A percentile compares a stretch with the other conserved stretches of the same genome.
These are phyloP conservation scores for Periophthalmodon schlosseri DNA, from an alignment of 2,113 vertebrate species.

Conservation along the genomic window DNA sequence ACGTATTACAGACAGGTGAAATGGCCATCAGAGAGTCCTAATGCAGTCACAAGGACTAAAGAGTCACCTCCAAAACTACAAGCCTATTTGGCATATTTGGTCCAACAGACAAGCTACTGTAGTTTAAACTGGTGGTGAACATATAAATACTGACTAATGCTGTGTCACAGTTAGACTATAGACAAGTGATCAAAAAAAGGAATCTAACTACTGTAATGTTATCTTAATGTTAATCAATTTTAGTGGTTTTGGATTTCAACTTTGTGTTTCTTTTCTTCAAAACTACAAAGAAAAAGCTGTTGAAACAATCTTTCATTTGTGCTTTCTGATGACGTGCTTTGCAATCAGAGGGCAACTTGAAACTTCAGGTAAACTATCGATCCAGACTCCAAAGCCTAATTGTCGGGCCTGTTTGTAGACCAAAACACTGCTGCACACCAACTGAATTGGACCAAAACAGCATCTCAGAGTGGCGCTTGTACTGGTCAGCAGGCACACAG, in stretches of 20 bases:
- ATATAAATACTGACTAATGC: not conserved
- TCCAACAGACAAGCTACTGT: too few relatives aligned
- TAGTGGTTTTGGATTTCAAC: too few relatives aligned
- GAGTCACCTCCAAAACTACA: too few relatives aligned
- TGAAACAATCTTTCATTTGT: not conserved
- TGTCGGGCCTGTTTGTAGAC: conserved; percentile 21
- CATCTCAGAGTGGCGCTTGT: conserved; percentile 25
- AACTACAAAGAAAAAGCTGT: not conserved
- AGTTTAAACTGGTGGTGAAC: too few relatives aligned
- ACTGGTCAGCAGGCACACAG: conserved; percentile 36
- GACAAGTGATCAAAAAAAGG: not conserved
- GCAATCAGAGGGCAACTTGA: not conserved
- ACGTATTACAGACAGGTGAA: not conserved
- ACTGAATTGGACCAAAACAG: conserved; percentile 32
- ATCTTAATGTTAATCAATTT: too few relatives aligned
- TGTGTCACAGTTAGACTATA: not conserved
- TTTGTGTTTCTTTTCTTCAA: not conserved
- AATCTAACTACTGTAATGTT: not conserved
- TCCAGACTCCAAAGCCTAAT: conserved; percentile 14
- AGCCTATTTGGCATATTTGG: too few relatives aligned
- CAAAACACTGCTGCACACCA: conserved; percentile 28
- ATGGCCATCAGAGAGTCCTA: too few relatives aligned
- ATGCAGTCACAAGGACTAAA: too few relatives aligned
- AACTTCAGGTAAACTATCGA: conserved; percentile 16
- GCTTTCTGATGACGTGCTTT: not conserved